Base-by-base conservation (phyloP, 2,113 vertebrate genomes). In the Crocuta crocuta region DNA sequence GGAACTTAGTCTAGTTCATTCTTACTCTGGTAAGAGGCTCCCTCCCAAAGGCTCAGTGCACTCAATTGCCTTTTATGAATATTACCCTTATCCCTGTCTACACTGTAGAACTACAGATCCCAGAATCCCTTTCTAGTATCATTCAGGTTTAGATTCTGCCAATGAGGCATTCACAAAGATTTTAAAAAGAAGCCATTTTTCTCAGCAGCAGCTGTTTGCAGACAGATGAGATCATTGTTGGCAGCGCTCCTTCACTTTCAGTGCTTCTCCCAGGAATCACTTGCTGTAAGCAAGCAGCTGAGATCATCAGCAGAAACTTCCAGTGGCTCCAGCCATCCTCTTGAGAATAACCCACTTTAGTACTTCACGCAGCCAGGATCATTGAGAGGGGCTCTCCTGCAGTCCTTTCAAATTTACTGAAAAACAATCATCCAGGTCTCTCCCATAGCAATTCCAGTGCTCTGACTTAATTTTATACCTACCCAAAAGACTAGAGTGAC, bases 201-300 rank as follows among this genome's bases (percentile, higher is more conserved):
- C 66, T 97, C 45, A 50, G 61, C 50, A 92, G 94, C 98, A 97
- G 97, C 97, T 97, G 96, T 93, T 76, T 55, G 50, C 90, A 95
- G 87, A 45, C 83, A 0, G 70, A 76, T 97, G 95, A 96, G 80
- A 76, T 98, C 98, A 97, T 43, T 16, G 50, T 26, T 97, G 97
- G 97, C 97, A 63, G 58, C 24, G 0, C 10, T 66, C 43, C 63
- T 84, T 58, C 81, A 74, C 83, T 94, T 17, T 71, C 43, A 7
- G 70, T 7, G 5, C 50, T 45, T 95, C 92, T 97, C 97, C 79
- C 76, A 55, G 92, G 95, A 94, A 87, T 95, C 95, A 97, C 97
- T 92, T 96, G 95, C 94, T 95, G n/a, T 15, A 45, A 87, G 48
- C 73, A 55, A 80, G 76, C 95, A 83, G 53, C 90, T 97, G 97